phyloP scores from a whole-genome alignment of 2,113 vertebrate species.

The Tachysurus fulvidraco region DNA sequence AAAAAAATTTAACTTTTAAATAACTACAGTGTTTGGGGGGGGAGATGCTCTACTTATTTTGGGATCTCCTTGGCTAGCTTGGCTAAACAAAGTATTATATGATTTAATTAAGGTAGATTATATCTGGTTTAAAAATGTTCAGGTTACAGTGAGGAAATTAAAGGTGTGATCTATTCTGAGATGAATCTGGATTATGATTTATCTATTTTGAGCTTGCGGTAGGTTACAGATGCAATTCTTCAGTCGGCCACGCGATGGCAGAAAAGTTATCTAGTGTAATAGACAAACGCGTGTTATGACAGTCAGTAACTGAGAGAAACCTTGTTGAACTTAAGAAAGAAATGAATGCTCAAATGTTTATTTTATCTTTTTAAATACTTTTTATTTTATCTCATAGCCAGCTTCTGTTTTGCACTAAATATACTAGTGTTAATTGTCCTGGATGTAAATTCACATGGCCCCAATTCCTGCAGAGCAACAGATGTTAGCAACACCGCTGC shows the following conservation, averaged over 20 bases:
- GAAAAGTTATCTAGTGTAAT: neutral
- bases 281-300: neutral
- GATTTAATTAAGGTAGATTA: too few relatives aligned
- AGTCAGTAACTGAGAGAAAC: neutral
- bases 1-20: too few relatives aligned
- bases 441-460: neutral
- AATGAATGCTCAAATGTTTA: too few relatives aligned
- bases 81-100: too few relatives aligned
- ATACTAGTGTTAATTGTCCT: neutral
- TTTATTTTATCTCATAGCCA: too few relatives aligned
- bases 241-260: neutral
- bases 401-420: neutral
- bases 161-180: neutral
- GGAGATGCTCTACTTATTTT: neutral
- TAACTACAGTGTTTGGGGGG: neutral
- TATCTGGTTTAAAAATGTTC: neutral
- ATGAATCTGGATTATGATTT: neutral
- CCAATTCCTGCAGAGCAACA: neutral
- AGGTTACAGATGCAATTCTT: neutral
- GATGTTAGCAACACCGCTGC: neutral
- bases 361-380: too few relatives aligned
- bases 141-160: neutral
- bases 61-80: neutral
- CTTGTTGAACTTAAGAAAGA: neutral
- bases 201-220: neutral